Evolutionary conservation across 2,113 vertebrate species (phyloP).

Genomic region (Psophia crepitans): DNA sequence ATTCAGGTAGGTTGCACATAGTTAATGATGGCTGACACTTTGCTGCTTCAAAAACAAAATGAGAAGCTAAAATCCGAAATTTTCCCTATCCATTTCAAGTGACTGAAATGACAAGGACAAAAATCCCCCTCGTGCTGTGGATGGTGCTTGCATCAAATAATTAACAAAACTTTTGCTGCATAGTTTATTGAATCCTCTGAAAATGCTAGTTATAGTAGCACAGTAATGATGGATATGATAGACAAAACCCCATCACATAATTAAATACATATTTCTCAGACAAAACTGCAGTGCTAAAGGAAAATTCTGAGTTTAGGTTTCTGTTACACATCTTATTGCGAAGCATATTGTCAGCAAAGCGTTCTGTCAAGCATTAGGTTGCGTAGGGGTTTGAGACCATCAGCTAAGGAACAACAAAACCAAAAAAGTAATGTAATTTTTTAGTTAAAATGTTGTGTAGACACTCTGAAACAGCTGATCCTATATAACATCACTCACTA

Average conservation of each 20-base stretch:
- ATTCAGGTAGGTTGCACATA: not conserved
- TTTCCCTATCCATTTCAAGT: not conserved
- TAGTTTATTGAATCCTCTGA: not conserved
- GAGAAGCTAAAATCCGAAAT: not conserved
- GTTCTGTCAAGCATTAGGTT: not conserved
- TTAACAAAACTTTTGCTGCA: not conserved
- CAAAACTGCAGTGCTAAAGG: not conserved
- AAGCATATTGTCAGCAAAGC: too few relatives aligned
- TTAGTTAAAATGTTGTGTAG: not conserved
- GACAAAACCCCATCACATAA: not conserved
- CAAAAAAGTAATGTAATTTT: not conserved
- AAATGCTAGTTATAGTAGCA: not conserved
- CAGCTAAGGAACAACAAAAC: not conserved
- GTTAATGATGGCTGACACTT: not conserved
- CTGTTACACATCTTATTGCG: not conserved
- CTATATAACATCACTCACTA: not conserved
- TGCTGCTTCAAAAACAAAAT: not conserved
- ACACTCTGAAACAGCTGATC: not conserved
- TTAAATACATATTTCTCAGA: not conserved
- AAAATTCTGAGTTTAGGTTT: not conserved
- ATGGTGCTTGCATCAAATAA: not conserved
- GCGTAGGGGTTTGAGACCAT: not conserved
- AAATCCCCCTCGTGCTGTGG: not conserved
- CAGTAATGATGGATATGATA: not conserved
- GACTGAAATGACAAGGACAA: not conserved